Evolutionary conservation across 2,888 invertebrate genomes (phyloP).

Genomic region (Eupeodes latifasciatus): DNA sequence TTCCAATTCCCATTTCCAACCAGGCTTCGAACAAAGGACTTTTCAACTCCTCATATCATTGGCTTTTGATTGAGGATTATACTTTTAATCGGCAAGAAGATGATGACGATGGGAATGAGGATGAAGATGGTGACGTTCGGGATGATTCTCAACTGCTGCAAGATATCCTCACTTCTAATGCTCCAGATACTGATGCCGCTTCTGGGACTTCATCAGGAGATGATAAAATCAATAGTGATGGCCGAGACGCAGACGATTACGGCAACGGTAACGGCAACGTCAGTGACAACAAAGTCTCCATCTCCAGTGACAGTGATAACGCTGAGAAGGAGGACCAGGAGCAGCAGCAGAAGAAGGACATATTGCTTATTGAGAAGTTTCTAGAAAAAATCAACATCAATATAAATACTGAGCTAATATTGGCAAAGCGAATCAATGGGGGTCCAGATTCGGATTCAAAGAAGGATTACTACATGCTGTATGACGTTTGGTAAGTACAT

Average conservation of each 20-base stretch:
- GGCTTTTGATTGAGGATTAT: conserved; percentile 84
- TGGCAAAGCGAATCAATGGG: conserved; percentile 81
- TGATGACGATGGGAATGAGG: conserved; percentile 73
- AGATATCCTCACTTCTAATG: conserved; percentile 45
- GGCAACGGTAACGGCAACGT: conserved; percentile 38
- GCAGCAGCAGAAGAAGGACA: conserved; percentile 58
- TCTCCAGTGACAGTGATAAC: conserved; percentile 15
- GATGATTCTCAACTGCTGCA: conserved; percentile 54
- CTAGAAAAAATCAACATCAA: conserved; percentile 83
- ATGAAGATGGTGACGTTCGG: conserved; percentile 25
- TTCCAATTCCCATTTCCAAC: not conserved
- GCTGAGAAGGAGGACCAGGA: conserved; percentile 67
- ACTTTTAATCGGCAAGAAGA: conserved; percentile 79
- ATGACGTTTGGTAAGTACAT: conserved; percentile 82
- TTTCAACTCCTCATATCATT: conserved; percentile 84
- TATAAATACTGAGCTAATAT: conserved; percentile 83
- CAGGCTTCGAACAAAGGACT: conserved; percentile 83
- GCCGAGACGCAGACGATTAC: conserved; percentile 33
- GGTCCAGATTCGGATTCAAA: conserved; percentile 77
- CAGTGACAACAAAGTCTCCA: conserved; percentile 45
- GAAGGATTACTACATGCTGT: conserved; percentile 81
- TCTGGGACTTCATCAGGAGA: conserved; percentile 45
- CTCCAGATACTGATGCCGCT: conserved; percentile 17
- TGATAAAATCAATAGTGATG: conserved; percentile 69
- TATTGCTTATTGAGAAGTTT: conserved; percentile 82